phyloP scores from a whole-genome alignment of 92 coral and sea anemone genomes.

The Palythoa grandis region DNA sequence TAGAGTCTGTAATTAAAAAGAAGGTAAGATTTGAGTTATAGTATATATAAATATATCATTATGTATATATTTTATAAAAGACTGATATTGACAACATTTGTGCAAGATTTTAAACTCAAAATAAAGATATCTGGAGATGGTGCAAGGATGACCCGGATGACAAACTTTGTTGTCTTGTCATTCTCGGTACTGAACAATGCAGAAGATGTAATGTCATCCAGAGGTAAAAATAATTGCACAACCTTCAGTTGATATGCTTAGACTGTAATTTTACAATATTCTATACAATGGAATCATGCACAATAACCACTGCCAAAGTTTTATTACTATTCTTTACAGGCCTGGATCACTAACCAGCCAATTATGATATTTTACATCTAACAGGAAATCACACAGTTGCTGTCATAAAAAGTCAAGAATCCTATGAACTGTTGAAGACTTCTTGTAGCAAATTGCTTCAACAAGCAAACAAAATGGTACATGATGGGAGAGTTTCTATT shows the following conservation, averaged over 20 bases:
- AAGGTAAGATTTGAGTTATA: background rate
- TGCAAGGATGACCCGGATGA: too few relatives aligned
- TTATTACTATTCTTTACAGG: too few relatives aligned
- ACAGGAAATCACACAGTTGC: conserved; percentile 19
- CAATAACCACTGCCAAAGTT: background rate
- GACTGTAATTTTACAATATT: too few relatives aligned
- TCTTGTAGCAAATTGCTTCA: background rate
- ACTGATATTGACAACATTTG: background rate
- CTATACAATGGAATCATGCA: too few relatives aligned
- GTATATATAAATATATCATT: background rate
- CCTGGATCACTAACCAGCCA: too few relatives aligned
- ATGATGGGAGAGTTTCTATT: conserved; percentile 28
- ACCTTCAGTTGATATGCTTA: too few relatives aligned
- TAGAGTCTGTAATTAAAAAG: conserved; percentile 20
- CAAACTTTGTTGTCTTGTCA: too few relatives aligned
- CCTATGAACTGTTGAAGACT: conserved; percentile 49
- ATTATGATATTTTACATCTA: background rate
- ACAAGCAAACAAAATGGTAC: conserved; percentile 51
- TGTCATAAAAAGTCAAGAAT: conserved; percentile 57
- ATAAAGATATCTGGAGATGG: too few relatives aligned
- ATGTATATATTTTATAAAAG: background rate
- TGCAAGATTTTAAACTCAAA: too few relatives aligned
- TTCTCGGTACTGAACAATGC: too few relatives aligned
- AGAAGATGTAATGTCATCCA: too few relatives aligned
- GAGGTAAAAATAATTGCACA: too few relatives aligned